phyloP scores from a whole-genome alignment of 2,113 vertebrate genomes.

The Vicugna pacos region DNA sequence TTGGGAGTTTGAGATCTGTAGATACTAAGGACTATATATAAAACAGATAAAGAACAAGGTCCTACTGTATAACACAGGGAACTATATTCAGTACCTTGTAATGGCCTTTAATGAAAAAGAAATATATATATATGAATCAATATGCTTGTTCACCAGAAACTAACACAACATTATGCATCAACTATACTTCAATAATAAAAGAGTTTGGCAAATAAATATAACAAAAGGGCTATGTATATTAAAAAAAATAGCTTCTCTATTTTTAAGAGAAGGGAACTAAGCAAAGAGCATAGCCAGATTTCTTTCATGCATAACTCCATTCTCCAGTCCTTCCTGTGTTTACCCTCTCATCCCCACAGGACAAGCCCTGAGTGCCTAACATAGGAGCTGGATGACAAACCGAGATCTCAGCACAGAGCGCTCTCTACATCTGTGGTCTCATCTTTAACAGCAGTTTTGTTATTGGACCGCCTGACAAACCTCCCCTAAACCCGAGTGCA shows the following conservation, averaged over 20 bases:
- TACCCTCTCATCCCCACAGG: neutral
- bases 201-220: neutral
- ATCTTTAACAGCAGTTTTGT: neutral
- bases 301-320: neutral
- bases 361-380: neutral
- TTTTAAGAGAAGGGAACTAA: conserved; percentile 22
- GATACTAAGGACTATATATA: too few species aligned
- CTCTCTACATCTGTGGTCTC: too few species aligned
- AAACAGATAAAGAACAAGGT: too few species aligned
- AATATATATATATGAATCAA: too few species aligned
- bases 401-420: neutral
- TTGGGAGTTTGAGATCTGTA: too few species aligned
- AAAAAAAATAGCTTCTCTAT: conserved; percentile 22
- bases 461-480: neutral
- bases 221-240: neutral
- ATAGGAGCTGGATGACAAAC: neutral
- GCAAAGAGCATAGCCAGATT: neutral
- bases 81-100: too few species aligned
- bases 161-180: too few species aligned
- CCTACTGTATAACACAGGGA: too few species aligned
- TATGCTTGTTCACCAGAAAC: too few species aligned
- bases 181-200: too few species aligned
- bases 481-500: neutral
- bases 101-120: too few species aligned
- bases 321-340: neutral